These are phyloP conservation scores for Rhadina sibilatrix DNA, from an alignment of 2,113 vertebrate species.

Conservation along the genomic window DNA sequence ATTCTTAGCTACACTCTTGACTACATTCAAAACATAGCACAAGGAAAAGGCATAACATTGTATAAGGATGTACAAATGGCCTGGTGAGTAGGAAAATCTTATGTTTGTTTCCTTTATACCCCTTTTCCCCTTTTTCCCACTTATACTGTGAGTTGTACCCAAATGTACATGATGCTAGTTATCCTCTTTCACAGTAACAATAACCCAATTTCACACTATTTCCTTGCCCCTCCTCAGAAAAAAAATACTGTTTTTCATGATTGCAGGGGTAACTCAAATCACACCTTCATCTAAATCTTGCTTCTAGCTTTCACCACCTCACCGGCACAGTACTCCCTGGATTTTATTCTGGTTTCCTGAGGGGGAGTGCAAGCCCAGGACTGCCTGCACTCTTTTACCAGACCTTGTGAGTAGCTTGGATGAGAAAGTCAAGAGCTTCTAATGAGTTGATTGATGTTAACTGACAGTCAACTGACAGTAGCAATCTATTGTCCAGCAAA, in stretches of 20 bases:
- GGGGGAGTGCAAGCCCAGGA: background rate
- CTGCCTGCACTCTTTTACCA: background rate
- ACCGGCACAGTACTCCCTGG: background rate
- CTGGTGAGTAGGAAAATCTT: background rate
- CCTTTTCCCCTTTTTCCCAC: background rate
- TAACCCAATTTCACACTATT: background rate
- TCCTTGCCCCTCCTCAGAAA: background rate
- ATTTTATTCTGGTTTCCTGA: background rate
- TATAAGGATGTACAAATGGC: background rate
- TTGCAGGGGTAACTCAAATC: background rate
- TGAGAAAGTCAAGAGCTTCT: background rate
- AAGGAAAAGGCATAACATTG: background rate
- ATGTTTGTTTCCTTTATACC: too few relatives aligned
- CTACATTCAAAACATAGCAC: background rate
- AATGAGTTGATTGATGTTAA: background rate
- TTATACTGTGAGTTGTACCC: background rate
- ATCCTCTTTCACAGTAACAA: background rate
- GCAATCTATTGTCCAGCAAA: background rate
- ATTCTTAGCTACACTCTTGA: background rate
- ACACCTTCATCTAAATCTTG: background rate
- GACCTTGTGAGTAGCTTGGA: background rate
- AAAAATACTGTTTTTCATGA: background rate
- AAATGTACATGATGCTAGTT: background rate
- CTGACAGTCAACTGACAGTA: background rate
- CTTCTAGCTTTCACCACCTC: background rate